phyloP scores from a whole-genome alignment of 2,797 vertebrate species.

The Glossophaga mutica region DNA sequence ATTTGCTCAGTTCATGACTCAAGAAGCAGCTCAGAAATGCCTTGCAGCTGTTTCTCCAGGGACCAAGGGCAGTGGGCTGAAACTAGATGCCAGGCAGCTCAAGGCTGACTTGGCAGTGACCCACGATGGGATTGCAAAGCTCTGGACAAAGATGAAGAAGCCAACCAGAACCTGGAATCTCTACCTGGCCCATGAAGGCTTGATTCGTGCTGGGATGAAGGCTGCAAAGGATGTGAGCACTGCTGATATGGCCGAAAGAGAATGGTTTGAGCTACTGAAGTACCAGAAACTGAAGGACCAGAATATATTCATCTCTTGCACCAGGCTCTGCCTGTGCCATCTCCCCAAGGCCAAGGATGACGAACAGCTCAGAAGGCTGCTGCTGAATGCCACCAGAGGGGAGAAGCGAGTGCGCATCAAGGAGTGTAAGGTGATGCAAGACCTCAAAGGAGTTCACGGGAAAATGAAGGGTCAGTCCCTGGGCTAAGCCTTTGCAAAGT shows the following conservation, averaged over 20 bases:
- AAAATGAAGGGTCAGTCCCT: conserved; percentile 87
- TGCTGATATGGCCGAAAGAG: conserved; percentile 89
- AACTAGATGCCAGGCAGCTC: conserved; percentile 88
- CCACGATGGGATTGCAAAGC: conserved; percentile 88
- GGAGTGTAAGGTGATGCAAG: conserved; percentile 94
- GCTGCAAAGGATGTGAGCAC: conserved; percentile 89
- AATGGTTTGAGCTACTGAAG: conserved; percentile 92
- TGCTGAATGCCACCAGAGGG: conserved; percentile 79
- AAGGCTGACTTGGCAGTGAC: conserved; percentile 87
- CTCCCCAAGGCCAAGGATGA: conserved; percentile 88
- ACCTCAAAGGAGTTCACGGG: conserved; percentile 86
- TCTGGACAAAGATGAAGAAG: conserved; percentile 85
- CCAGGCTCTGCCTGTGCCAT: conserved; percentile 92
- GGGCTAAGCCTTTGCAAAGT: conserved; percentile 93
- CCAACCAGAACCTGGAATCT: conserved; percentile 90
- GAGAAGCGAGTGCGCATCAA: conserved; percentile 78
- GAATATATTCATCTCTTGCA: conserved; percentile 89
- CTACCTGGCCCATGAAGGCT: conserved; percentile 92
- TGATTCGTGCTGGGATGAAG: conserved; percentile 91
- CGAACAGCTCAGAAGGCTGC: conserved; percentile 82
- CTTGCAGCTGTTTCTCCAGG: conserved; percentile 83
- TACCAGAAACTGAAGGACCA: conserved; percentile 88
- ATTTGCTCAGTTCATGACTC: conserved; percentile 90
- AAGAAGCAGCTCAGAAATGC: conserved; percentile 88
- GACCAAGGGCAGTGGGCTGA: conserved; percentile 85